Base-by-base conservation (phyloP, 2,888 invertebrate species). In the Seira sanloemensis region DNA sequence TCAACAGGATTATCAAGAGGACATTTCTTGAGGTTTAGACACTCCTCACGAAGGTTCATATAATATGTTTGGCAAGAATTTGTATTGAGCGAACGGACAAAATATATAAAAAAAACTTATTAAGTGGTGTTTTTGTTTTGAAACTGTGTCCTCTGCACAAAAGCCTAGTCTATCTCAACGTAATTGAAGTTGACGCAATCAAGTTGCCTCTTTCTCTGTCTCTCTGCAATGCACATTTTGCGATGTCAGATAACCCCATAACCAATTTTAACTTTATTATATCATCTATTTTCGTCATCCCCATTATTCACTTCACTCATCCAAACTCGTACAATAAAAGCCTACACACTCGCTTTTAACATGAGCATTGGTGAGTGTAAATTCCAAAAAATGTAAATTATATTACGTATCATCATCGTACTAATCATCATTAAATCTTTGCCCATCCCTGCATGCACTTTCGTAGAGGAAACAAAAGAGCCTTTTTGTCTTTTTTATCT, bases 181-280 rank as follows among this genome's bases (percentile, higher is more conserved):
- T 26, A 62, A 71, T 65, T 62, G 58, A 71, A 78, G 71, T 78
- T 78, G 71, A 78, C 71, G 78, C 67, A 69, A 71, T 46, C 46
- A 24, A 46, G 69, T 71, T 78, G n/a, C n/a, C 65, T 5, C 69
- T 50, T n/a, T n/a, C n/a, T n/a, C n/a, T n/a, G n/a, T n/a, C n/a
- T n/a, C n/a, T n/a, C n/a, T n/a, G n/a, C n/a, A n/a, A n/a, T n/a
- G n/a, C n/a, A n/a, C n/a, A n/a, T n/a, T n/a, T n/a, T n/a, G n/a
- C n/a, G n/a, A n/a, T n/a, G n/a, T n/a, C n/a, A n/a, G n/a, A n/a
- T n/a, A n/a, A n/a, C n/a, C n/a, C n/a, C n/a, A n/a, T n/a, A n/a
- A n/a, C n/a, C n/a, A n/a, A n/a, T n/a, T n/a, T n/a, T n/a, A 37
- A 37, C 37, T 37, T 37, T 37, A 37, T 37, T 37, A 37, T 37